phyloP scores from a whole-genome alignment of 2,888 invertebrate species.

The Hypomecis punctinalis region DNA sequence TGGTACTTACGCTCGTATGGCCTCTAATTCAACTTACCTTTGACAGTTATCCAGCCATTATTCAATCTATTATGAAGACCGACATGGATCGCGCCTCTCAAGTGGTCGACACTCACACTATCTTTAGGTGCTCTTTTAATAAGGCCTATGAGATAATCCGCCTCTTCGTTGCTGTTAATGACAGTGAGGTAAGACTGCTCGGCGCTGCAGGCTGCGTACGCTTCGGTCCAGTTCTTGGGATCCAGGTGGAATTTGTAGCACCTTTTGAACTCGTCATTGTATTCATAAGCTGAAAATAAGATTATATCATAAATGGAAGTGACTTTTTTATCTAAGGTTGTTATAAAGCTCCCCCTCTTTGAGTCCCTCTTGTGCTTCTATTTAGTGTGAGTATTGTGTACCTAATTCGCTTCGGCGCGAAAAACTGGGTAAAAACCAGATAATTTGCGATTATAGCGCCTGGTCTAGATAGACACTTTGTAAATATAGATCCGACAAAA shows the following conservation, averaged over 20 bases:
- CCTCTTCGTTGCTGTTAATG: constrained; percentile 61
- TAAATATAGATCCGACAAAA: too few relatives aligned
- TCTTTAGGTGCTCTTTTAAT: too few relatives aligned
- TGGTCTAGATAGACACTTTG: too few relatives aligned
- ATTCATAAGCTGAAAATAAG: constrained; percentile 48
- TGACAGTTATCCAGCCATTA: constrained; percentile 54
- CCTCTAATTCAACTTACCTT: constrained; percentile 47
- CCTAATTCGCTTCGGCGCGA: too few relatives aligned
- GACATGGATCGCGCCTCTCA: constrained; percentile 53
- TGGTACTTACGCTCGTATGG: too few relatives aligned
- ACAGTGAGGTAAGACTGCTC: constrained; percentile 68
- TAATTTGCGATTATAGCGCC: too few relatives aligned
- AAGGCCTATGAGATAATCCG: constrained; percentile 41
- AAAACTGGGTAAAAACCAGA: too few relatives aligned
- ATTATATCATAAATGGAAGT: too few relatives aligned
- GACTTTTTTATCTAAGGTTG: too few relatives aligned
- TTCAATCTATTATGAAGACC: constrained; percentile 50
- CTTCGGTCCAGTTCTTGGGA: constrained; percentile 67
- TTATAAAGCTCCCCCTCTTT: too few relatives aligned
- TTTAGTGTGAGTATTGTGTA: too few relatives aligned
- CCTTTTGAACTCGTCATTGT: constrained; percentile 50
- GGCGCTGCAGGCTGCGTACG: constrained; percentile 58
- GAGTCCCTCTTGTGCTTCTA: too few relatives aligned
- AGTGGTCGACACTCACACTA: constrained; percentile 2
- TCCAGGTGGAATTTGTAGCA: constrained; percentile 70